These are phyloP conservation scores for Tor tambroides DNA, from an alignment of 2,113 vertebrate species.

Conservation along the genomic window DNA sequence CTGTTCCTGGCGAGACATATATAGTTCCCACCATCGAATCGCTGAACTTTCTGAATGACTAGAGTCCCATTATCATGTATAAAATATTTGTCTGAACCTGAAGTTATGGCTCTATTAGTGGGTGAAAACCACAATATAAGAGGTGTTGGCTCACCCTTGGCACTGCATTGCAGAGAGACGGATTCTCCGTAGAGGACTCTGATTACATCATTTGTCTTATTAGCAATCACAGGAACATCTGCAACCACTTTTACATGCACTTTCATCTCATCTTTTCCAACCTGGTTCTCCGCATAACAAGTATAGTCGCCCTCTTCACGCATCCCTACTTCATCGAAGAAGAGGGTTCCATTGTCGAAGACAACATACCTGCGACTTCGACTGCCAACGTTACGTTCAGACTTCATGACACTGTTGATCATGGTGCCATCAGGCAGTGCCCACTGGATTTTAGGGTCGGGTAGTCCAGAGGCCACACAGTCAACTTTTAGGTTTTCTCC, in stretches of 20 bases:
- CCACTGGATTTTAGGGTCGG: conserved; percentile 90
- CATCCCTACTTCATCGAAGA: conserved; percentile 84
- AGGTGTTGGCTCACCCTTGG: conserved; percentile 82
- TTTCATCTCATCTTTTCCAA: conserved; percentile 91
- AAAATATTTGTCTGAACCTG: conserved; percentile 80
- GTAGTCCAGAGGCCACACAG: conserved; percentile 89
- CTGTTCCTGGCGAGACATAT: conserved; percentile 83
- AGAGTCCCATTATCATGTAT: conserved; percentile 82
- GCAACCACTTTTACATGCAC: conserved; percentile 82
- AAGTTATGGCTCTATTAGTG: conserved; percentile 75
- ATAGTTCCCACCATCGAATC: conserved; percentile 89
- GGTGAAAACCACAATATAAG: conserved; percentile 86
- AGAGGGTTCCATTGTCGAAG: conserved; percentile 90
- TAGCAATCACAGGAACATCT: conserved; percentile 74
- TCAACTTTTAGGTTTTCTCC: conserved; percentile 87
- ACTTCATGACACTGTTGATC: conserved; percentile 80
- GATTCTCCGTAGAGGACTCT: conserved; percentile 81
- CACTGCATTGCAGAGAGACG: conserved; percentile 75
- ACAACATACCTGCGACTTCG: conserved; percentile 83
- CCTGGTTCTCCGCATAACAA: conserved; percentile 88
- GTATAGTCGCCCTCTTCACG: conserved; percentile 90
- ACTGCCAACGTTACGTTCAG: conserved; percentile 67
- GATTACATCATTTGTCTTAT: conserved; percentile 66
- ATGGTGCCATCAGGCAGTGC: conserved; percentile 89
- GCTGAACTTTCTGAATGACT: conserved; percentile 83